Base-by-base conservation (phyloP, 1,140 invertebrate species). In the Tigriopus japonicus region DNA sequence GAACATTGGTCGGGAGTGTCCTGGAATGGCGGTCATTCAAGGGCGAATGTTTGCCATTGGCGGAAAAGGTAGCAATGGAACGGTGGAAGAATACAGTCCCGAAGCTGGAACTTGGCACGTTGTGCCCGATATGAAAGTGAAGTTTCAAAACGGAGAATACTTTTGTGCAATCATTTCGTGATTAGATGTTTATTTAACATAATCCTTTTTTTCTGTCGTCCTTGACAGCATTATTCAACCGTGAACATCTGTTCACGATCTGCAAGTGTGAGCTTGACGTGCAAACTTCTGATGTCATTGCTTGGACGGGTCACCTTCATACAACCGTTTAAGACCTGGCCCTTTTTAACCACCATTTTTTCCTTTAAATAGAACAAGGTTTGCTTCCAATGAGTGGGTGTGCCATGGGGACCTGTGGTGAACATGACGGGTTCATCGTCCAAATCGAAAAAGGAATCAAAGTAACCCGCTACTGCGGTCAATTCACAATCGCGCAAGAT, bases 351-450 rank as follows among this genome's bases (percentile, higher is more conserved):
- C 63, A 71, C 67, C 67, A 82, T 77, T 65, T 83, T 80, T 67
- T 85, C 74, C 65, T 76, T 82, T 42, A 98, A 77, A 66, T 90
- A 91, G 70, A 98, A 93, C 9, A 94, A 80, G 1, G 92, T 95
- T 72, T 98, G 95, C 72, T 96, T 96, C 94, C 94, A 98, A 74
- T 98, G 93, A 9, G 93, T 98, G 54, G 77, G 75, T 63, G 77
- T 76, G 66, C 79, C 78, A 63, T 74, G 75, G 56, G 83, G 91
- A 67, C 81, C 83, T 64, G 86, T 88, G 59, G 80, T 81, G 51
- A 89, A 76, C 10, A 73, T 69, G n/a, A 85, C 73, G 23, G 75
- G 70, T 66, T 77, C 76, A 14, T 51, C 28, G 1, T 81, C 79
- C 56, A 88, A 69, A 64, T 88, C 84, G 70, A 91, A 91, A 65